A percentile compares a stretch with the other conserved stretches of the same genome.
Evolutionary conservation across 2,113 vertebrate species (phyloP).

Genomic region (Corvus cornix): DNA sequence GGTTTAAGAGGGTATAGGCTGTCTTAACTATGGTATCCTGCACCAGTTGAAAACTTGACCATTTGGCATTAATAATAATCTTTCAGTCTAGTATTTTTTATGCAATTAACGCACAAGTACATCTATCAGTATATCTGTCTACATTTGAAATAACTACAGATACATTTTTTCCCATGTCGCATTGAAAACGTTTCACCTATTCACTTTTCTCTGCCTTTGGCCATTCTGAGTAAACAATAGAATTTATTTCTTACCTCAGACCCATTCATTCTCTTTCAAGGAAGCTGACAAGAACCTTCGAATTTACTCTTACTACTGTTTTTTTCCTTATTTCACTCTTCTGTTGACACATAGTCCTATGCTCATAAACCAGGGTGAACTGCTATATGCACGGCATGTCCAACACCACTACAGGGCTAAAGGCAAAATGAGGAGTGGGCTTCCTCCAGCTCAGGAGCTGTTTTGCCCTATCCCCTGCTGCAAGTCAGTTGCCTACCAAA

Average conservation of each 20-base stretch:
- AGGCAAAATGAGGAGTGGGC: background rate
- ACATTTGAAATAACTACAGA: background rate
- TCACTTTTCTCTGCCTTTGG: background rate
- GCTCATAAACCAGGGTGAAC: background rate
- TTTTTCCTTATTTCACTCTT: background rate
- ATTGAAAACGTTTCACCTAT: background rate
- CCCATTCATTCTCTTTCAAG: background rate
- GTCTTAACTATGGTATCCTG: background rate
- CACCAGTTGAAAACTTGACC: background rate
- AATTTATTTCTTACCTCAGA: background rate
- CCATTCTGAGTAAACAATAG: background rate
- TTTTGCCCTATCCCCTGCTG: background rate
- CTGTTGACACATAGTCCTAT: background rate
- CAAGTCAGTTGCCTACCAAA: background rate
- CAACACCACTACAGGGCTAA: background rate
- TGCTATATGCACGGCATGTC: background rate
- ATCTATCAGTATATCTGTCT: background rate
- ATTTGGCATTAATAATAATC: background rate
- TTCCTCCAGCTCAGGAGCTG: background rate
- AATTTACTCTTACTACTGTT: background rate
- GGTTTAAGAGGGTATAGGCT: background rate
- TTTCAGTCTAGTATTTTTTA: background rate
- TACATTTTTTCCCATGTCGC: background rate
- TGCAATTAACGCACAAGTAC: background rate
- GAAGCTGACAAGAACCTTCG: background rate